A percentile compares a stretch with the other conserved stretches of the same genome.
Evolutionary conservation across 37 sponge, comb jelly and placozoan species (phyloP).

Genomic region (Lycopodina hypogea): DNA sequence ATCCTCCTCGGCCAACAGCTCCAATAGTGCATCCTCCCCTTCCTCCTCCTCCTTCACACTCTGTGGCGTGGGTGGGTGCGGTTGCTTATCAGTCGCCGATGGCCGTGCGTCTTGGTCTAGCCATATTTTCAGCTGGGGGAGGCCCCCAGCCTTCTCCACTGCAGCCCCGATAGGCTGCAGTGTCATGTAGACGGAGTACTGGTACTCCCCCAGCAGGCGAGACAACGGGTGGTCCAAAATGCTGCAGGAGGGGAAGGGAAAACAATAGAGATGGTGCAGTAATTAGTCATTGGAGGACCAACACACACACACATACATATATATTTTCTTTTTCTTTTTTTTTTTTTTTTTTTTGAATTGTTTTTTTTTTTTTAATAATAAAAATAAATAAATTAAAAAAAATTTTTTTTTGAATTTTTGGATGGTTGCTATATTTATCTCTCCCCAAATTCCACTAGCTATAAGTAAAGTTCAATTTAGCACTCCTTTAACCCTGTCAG

Average conservation of each 20-base stretch:
- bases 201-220: constrained; percentile 66
- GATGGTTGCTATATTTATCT: too few species aligned
- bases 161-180: constrained; percentile 46
- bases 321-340: too few species aligned
- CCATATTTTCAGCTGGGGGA: constrained; percentile 39
- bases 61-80: neutral
- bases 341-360: too few species aligned
- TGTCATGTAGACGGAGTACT: constrained; percentile 49
- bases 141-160: constrained; percentile 37
- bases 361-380: too few species aligned
- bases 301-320: too few species aligned
- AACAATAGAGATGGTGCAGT: neutral
- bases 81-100: neutral
- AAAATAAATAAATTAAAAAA: too few species aligned
- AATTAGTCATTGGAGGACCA: neutral
- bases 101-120: constrained; percentile 25
- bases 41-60: neutral
- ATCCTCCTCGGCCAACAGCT: neutral
- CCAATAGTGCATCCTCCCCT: neutral
- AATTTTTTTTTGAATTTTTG: too few species aligned
- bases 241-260: constrained; percentile 18
- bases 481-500: too few species aligned
- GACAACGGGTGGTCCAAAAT: constrained; percentile 68
- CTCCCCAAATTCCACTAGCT: too few species aligned
- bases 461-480: too few species aligned